Evolutionary conservation across 2,797 vertebrate species (phyloP).

Genomic region (Lophotriccus pileatus): DNA sequence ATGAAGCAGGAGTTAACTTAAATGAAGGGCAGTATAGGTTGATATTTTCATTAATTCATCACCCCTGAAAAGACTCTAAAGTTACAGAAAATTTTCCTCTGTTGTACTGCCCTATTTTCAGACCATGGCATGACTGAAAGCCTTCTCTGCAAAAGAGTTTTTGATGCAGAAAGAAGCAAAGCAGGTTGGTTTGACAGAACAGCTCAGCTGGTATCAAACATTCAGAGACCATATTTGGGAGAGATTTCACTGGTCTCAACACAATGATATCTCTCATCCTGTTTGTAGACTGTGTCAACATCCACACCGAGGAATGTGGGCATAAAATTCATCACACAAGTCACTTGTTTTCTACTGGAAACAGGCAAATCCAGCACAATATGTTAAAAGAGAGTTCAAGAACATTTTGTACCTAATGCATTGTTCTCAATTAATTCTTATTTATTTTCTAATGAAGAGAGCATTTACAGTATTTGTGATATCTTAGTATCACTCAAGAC

Average conservation of each 20-base stretch:
- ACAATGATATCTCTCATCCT: not conserved
- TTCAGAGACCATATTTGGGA: not conserved
- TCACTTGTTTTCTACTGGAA: not conserved
- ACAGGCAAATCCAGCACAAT: not conserved
- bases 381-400: not conserved
- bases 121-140: slow-evolving; percentile 14
- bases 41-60: slow-evolving; percentile 37
- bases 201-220: not conserved
- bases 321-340: not conserved
- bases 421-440: not conserved
- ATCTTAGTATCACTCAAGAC: not conserved
- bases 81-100: slow-evolving; percentile 25
- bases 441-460: not conserved
- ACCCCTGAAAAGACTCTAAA: slow-evolving; percentile 7
- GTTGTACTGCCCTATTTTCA: not conserved
- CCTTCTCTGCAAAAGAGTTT: not conserved
- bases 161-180: not conserved
- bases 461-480: not conserved
- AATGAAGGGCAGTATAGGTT: not conserved
- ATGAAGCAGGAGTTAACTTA: slow-evolving; percentile 14
- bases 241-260: not conserved
- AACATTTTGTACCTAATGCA: not conserved
- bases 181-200: not conserved
- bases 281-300: not conserved
- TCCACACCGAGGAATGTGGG: not conserved